Evolutionary conservation across 2,888 invertebrate species (phyloP), one percentile per base, ranked within the genome.

Genomic region (Ennomos quercinarius): DNA sequence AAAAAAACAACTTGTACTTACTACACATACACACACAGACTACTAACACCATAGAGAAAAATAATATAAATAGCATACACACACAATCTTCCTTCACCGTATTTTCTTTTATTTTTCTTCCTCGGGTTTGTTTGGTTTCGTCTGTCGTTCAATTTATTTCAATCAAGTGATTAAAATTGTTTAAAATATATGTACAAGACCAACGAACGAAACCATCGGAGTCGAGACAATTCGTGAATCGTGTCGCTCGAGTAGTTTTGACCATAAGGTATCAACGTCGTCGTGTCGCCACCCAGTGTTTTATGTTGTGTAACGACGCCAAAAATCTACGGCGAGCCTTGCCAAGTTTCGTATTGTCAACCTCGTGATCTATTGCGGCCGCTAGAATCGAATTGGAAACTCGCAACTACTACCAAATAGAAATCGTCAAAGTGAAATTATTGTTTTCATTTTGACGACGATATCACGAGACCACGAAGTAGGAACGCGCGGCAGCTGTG

Each of bases 241-340:
- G 76, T 77, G 76, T 79, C 74, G 79, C 77, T 78, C 72, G 78
- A 83, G 83, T 82, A 78, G 73, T 87, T 85, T 86, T 89, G 90
- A 91, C 90, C 91, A 88, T 89, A 90, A 73, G 83, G 80, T 81
- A 83, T 81, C 81, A 75, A 80, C 78, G 74, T 27, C 4, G 27
- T 5, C 6, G 27, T 27, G 4, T 17, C 17, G 17, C 1, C 17
- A 17, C 6, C 72, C 73, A 76, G 78, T 86, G 84, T 83, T 84
- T 78, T 81, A 81, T 79, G 87, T 92, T 92, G 92, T 91, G 89
- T 90, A 91, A 92, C 86, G 82, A 87, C 86, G 89, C 89, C 87
- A 91, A 87, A 84, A 80, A 76, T 80, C 70, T 71, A 69, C 72
- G 68, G 76, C 73, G 71, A 80, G 66, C 73, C 79, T 81, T 91